phyloP scores from a whole-genome alignment of 2,113 vertebrate species.

The Neotoma lepida region DNA sequence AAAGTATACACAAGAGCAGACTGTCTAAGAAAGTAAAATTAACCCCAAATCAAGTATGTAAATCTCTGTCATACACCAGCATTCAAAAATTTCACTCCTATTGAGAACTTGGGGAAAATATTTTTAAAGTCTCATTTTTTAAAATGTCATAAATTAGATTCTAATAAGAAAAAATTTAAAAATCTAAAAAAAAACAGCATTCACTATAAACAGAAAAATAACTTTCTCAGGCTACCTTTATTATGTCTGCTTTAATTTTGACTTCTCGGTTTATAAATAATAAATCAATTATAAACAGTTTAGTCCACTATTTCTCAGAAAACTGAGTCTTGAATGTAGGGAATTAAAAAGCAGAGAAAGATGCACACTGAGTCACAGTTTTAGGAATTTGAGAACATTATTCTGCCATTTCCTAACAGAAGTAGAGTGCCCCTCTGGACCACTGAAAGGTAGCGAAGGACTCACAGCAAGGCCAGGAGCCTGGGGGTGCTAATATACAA shows the following conservation, averaged over 20 bases:
- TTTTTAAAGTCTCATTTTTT: background rate
- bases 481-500: background rate
- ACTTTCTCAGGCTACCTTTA: conserved; percentile 22
- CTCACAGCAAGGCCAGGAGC: background rate
- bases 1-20: background rate
- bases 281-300: background rate
- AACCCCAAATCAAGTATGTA: background rate
- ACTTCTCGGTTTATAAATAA: background rate
- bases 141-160: conserved; percentile 49
- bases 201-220: conserved; percentile 48
- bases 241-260: conserved; percentile 31
- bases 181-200: conserved; percentile 25
- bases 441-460: background rate
- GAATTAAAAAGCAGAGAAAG: conserved; percentile 12
- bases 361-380: background rate
- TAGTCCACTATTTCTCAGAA: conserved; percentile 14
- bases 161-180: conserved; percentile 31
- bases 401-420: conserved; percentile 26
- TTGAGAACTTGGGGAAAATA: conserved; percentile 15
- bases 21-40: conserved; percentile 10
- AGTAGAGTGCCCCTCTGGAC: background rate
- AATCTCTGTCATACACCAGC: background rate
- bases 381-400: background rate
- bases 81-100: conserved; percentile 44
- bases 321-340: background rate